These are phyloP conservation scores for Ceratina calcarata DNA, from an alignment of 1,140 invertebrate species.

Conservation along the genomic window DNA sequence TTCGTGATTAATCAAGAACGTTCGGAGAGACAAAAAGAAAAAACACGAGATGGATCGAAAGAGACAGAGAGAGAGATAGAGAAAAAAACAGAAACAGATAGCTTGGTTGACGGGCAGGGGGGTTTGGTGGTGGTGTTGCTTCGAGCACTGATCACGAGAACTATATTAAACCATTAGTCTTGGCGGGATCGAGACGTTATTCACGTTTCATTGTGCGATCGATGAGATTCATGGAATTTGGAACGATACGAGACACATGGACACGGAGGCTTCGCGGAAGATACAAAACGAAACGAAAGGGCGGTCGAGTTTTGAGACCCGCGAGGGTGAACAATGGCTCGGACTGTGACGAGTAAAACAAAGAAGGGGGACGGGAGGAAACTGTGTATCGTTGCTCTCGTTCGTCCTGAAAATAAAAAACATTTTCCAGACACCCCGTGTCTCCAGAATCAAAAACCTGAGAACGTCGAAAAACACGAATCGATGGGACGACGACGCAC, in stretches of 20 bases:
- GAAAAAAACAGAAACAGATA: slow-evolving; percentile 30
- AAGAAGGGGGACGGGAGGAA: no score
- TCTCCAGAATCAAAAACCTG: no score
- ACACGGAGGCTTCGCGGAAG: no score
- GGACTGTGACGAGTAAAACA: no score
- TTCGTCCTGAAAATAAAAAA: no score
- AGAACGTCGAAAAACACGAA: no score
- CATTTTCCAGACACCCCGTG: no score
- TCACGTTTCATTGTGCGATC: neutral
- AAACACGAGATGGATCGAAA: slow-evolving; percentile 19
- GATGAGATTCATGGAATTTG: neutral
- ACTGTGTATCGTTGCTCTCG: no score
- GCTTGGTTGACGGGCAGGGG: neutral
- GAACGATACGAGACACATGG: neutral
- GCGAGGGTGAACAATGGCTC: no score
- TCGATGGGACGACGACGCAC: no score
- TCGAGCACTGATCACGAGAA: slow-evolving; percentile 49
- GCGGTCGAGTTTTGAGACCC: no score
- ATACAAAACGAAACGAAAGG: no score
- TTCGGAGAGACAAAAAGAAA: slow-evolving; percentile 51
- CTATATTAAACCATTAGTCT: slow-evolving; percentile 39
- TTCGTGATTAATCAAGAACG: slow-evolving; percentile 55
- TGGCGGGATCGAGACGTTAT: slow-evolving; percentile 50
- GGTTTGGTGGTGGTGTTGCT: slow-evolving; percentile 15
- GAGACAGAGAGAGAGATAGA: slow-evolving; percentile 26